Evolutionary conservation across 1,140 invertebrate species (phyloP).

Genomic region (Ips typographus): DNA sequence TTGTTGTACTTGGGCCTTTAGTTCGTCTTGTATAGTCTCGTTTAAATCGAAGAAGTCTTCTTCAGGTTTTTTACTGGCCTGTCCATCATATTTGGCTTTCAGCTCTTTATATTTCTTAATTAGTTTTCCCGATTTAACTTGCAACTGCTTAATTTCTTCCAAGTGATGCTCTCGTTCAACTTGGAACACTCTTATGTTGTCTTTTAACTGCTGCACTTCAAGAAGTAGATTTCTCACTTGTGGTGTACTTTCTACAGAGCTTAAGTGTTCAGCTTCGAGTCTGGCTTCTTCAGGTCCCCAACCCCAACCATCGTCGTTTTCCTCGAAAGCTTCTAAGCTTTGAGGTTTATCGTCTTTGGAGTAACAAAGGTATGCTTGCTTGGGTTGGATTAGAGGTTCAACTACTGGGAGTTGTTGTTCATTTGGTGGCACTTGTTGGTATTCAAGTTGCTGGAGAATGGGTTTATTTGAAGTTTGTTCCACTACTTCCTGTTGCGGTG

Average conservation of each 20-base stretch:
- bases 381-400: slow-evolving; percentile 17
- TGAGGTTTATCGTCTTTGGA: slow-evolving; percentile 48
- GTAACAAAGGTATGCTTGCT: slow-evolving; percentile 31
- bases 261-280: slow-evolving; percentile 50
- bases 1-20: slow-evolving; percentile 64
- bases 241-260: slow-evolving; percentile 40
- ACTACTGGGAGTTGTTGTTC: slow-evolving; percentile 21
- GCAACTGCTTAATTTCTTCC: slow-evolving; percentile 62
- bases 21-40: slow-evolving; percentile 72
- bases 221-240: slow-evolving; percentile 28
- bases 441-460: slow-evolving; percentile 26
- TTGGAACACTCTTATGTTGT: slow-evolving; percentile 56
- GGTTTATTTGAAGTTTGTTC: slow-evolving; percentile 23
- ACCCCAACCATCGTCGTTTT: slow-evolving; percentile 59
- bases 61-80: slow-evolving; percentile 55
- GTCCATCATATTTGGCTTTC: slow-evolving; percentile 64
- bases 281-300: slow-evolving; percentile 59
- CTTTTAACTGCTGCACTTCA: slow-evolving; percentile 54
- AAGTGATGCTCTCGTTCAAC: slow-evolving; percentile 54
- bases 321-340: slow-evolving; percentile 43
- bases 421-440: slow-evolving; percentile 10
- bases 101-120: slow-evolving; percentile 75
- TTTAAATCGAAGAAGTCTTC: slow-evolving; percentile 65
- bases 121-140: slow-evolving; percentile 68
- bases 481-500: slow-evolving; percentile 35